These are phyloP conservation scores for Paramormyrops kingsleyae DNA, from an alignment of 2,113 vertebrate species.

Conservation along the genomic window DNA sequence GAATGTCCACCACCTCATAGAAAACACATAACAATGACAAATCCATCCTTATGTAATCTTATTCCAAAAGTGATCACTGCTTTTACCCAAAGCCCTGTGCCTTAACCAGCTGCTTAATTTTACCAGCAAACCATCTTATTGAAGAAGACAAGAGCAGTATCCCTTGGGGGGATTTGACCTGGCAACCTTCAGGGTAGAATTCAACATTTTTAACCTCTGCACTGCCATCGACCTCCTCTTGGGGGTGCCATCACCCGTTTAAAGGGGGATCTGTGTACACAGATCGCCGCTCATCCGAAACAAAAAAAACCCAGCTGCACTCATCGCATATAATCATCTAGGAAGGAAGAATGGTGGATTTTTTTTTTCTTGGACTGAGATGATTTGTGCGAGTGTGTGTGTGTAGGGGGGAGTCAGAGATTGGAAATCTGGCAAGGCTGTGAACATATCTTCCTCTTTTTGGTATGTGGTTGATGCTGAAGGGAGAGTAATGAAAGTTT, in stretches of 20 bases:
- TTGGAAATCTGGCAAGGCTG: slow-evolving; percentile 35
- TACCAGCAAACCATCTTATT: background rate
- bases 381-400: background rate
- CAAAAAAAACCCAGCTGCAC: background rate
- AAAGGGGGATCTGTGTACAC: background rate
- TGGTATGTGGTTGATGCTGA: slow-evolving; percentile 39
- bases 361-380: background rate
- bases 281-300: background rate
- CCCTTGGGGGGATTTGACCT: background rate
- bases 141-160: background rate
- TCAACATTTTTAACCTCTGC: background rate
- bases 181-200: background rate
- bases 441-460: slow-evolving; percentile 28
- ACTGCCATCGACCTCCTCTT: background rate
- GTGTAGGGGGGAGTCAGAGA: slow-evolving; percentile 34
- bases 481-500: slow-evolving; percentile 49
- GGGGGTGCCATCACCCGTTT: background rate
- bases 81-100: background rate
- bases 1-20: background rate
- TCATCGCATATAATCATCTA: background rate
- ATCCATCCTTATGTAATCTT: background rate
- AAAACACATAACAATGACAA: background rate
- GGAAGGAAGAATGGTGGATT: background rate
- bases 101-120: background rate
- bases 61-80: background rate